Evolutionary conservation across 2,797 vertebrate genomes (phyloP).

Genomic region (Cetoscarus ocellatus): DNA sequence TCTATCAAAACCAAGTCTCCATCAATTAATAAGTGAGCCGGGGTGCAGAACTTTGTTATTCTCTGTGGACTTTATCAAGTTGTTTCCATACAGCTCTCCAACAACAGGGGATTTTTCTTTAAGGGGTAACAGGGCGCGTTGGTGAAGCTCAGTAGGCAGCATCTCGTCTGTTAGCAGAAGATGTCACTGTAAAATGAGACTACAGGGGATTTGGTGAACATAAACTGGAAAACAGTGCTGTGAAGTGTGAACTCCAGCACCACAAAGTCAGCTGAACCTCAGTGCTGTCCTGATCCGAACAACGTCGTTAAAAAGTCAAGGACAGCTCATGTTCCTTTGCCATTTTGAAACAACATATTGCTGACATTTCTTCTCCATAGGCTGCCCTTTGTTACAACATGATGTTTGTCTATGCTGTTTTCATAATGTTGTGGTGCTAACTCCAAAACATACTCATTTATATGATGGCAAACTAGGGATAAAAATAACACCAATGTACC

Average conservation of each 20-base stretch:
- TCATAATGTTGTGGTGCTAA: neutral
- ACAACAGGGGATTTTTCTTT: conserved; percentile 12
- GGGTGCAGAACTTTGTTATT: conserved; percentile 24
- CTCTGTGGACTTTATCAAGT: conserved; percentile 32
- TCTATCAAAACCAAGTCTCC: conserved; percentile 51
- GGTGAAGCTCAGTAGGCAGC: neutral
- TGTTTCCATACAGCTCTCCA: conserved; percentile 26
- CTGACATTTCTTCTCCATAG: neutral
- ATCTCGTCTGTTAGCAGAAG: conserved; percentile 11
- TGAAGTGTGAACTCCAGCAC: neutral
- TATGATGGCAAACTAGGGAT: neutral
- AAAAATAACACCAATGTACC: no score
- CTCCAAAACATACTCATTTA: neutral
- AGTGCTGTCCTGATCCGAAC: neutral
- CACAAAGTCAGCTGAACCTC: neutral
- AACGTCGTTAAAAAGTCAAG: no score
- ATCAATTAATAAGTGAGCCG: conserved; percentile 52
- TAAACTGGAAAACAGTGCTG: neutral
- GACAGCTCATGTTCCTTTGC: no score
- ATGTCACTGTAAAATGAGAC: neutral
- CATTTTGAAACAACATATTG: no score
- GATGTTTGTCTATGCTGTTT: no score
- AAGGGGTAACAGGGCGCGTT: neutral
- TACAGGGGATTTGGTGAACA: neutral
- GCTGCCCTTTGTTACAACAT: no score